phyloP scores from a whole-genome alignment of 2,113 vertebrate species.

The Sterna hirundo region DNA sequence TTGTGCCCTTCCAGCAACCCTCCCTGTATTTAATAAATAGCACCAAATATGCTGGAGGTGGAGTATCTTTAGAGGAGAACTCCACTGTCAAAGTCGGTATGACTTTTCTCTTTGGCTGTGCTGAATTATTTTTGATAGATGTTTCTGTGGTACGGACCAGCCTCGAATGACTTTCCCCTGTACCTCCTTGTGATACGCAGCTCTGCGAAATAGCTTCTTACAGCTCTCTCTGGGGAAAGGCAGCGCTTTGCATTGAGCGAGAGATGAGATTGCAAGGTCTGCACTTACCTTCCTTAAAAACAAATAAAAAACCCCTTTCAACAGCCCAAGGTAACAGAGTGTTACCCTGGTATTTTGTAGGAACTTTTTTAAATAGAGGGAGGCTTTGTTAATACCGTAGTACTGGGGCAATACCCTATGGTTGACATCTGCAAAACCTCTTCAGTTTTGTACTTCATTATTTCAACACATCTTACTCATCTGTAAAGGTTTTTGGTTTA shows the following conservation, averaged over 20 bases:
- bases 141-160: background rate
- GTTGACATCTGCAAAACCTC: background rate
- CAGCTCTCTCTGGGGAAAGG: conserved; percentile 7
- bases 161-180: background rate
- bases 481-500: background rate
- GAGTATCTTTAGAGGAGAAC: background rate
- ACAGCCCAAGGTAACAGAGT: background rate
- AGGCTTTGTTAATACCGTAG: background rate
- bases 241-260: background rate
- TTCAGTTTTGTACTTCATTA: background rate
- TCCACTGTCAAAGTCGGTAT: background rate
- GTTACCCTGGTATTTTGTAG: background rate
- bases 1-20: background rate
- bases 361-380: background rate
- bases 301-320: background rate
- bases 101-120: background rate
- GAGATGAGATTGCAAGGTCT: conserved; percentile 14
- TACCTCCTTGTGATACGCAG: background rate
- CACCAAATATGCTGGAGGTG: background rate
- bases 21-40: background rate
- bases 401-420: background rate
- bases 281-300: background rate
- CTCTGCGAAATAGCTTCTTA: background rate
- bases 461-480: background rate
- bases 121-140: conserved; percentile 2